phyloP scores from a whole-genome alignment of 2,113 vertebrate species.

The Morphnarchus princeps region DNA sequence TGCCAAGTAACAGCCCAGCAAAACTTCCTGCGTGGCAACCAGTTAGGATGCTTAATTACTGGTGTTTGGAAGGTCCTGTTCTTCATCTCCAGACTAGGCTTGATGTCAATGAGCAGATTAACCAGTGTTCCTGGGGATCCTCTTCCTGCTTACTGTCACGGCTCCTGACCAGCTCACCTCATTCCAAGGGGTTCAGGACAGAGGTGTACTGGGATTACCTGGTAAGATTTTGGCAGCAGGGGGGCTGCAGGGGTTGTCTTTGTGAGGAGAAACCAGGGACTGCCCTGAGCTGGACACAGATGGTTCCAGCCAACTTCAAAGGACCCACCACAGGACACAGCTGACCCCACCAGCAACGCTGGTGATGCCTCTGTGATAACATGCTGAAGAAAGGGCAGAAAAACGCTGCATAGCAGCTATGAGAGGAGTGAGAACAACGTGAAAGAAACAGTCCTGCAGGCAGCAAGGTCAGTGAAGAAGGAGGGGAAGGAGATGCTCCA shows the following conservation, averaged over 20 bases:
- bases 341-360: not conserved
- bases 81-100: not conserved
- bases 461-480: not conserved
- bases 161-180: not conserved
- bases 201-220: not conserved
- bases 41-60: not conserved
- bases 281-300: not conserved
- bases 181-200: not conserved
- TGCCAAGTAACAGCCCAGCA: not conserved
- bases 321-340: not conserved
- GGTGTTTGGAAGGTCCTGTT: not conserved
- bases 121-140: not conserved
- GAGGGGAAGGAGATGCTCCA: not conserved
- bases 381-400: not conserved
- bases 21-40: not conserved
- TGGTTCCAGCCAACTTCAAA: not conserved
- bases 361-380: not conserved
- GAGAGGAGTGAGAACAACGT: not conserved
- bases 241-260: not conserved
- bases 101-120: not conserved
- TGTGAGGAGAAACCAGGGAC: not conserved
- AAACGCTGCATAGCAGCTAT: not conserved
- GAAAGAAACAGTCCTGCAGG: not conserved
- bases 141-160: not conserved
- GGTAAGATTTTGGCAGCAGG: not conserved